Evolutionary conservation across 2,113 vertebrate genomes (phyloP).

Genomic region (Cichladusa arquata): DNA sequence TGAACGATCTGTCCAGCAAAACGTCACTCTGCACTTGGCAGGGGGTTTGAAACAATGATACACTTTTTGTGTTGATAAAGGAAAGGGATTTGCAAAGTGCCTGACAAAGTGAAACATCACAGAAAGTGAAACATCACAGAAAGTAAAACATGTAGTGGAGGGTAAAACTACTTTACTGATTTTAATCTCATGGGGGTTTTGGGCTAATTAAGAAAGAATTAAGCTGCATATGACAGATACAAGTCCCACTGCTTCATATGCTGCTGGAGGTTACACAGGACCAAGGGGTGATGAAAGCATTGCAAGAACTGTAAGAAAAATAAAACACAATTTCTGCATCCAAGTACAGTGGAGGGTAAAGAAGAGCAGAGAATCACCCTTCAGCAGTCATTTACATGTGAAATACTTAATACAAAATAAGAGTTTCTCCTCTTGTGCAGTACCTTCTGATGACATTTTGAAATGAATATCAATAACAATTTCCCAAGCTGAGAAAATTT

Average conservation of each 20-base stretch:
- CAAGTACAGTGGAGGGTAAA: neutral
- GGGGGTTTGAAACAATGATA: neutral
- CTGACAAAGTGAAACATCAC: neutral
- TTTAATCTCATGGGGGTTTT: neutral
- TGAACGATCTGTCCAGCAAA: neutral
- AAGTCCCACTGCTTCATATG: neutral
- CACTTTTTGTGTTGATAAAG: neutral
- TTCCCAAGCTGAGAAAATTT: neutral
- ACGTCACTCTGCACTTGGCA: neutral
- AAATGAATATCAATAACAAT: neutral
- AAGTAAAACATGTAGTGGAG: neutral
- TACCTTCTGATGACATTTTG: neutral
- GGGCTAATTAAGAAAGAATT: conserved; percentile 10
- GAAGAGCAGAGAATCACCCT: neutral
- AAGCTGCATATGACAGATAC: neutral
- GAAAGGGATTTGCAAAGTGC: conserved; percentile 21
- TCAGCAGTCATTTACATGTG: neutral
- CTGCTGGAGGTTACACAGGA: neutral
- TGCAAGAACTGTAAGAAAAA: neutral
- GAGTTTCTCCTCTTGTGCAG: neutral
- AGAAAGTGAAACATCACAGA: neutral
- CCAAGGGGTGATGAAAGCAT: neutral
- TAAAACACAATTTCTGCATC: neutral
- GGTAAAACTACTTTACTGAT: neutral
- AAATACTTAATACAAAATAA: neutral